Percentiles rank a stretch among this genome's conserved stretches.
Evolutionary conservation across 2,113 vertebrate genomes (phyloP).

Genomic region (Dicentrarchus labrax): DNA sequence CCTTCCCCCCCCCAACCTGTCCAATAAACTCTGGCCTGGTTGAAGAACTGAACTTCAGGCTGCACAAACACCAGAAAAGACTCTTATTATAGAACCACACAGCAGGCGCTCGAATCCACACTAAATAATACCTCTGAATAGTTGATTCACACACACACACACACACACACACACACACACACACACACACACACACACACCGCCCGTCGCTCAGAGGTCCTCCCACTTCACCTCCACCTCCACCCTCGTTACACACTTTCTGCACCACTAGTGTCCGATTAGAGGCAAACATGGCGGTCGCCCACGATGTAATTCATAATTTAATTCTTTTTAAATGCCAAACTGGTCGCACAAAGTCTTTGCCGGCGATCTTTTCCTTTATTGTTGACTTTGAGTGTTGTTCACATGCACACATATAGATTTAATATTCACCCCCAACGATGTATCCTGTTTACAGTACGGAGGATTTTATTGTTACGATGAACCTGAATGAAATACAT

Average conservation of each 20-base stretch:
- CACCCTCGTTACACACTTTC: slow-evolving; percentile 5
- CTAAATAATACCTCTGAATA: slow-evolving; percentile 14
- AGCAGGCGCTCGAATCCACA: not conserved
- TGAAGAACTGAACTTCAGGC: slow-evolving; percentile 8
- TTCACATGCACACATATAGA: slow-evolving; percentile 19
- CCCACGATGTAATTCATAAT: not conserved
- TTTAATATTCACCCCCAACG: not conserved
- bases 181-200: not conserved
- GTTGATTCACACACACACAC: not conserved
- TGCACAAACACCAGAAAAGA: slow-evolving; percentile 31
- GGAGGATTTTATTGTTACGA: not conserved
- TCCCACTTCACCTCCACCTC: not conserved
- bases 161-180: not conserved
- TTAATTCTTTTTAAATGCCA: not conserved
- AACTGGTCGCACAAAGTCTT: slow-evolving; percentile 17
- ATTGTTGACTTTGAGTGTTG: not conserved
- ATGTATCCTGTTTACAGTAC: slow-evolving; percentile 11
- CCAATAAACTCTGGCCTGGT: not conserved
- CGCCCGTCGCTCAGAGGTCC: slow-evolving; percentile 21
- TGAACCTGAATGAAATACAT: not conserved
- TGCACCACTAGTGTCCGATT: slow-evolving; percentile 28
- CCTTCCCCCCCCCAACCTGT: not conserved
- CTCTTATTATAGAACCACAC: not conserved
- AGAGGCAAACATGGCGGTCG: not conserved
- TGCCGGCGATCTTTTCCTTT: not conserved